Conservation (phyloP, 2,888 invertebrate species). For the Fissipunctia ypsillon region DNA sequence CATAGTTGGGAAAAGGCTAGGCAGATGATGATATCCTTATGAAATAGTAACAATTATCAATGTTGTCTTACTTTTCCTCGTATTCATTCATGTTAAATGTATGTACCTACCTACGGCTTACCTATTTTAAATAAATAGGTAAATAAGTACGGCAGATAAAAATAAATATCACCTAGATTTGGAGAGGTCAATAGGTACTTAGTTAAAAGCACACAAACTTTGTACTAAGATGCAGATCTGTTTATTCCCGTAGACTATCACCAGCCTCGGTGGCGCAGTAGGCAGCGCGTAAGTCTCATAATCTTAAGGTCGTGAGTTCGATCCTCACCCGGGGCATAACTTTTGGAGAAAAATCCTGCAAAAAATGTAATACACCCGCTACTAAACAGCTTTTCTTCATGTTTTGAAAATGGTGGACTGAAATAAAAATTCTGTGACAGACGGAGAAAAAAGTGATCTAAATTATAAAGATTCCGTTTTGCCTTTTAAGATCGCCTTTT, state of each 20-base stretch:
- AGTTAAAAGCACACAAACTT: not conserved
- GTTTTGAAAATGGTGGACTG: not conserved
- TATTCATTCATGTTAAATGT: too few relatives aligned
- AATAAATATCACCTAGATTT: not conserved
- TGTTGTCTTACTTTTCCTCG: too few relatives aligned
- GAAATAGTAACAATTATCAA: too few relatives aligned
- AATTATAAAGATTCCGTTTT: too few relatives aligned
- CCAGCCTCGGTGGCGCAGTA: constrained; percentile 93
- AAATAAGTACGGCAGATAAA: too few relatives aligned
- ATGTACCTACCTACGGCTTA: too few relatives aligned
- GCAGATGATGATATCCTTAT: too few relatives aligned
- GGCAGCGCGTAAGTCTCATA: constrained; percentile 97
- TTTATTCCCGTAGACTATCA: not conserved
- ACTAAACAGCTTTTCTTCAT: not conserved
- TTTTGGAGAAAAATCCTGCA: not conserved
- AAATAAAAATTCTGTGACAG: too few relatives aligned
- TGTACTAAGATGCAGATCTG: not conserved
- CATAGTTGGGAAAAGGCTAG: too few relatives aligned
- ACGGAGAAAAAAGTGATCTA: too few relatives aligned
- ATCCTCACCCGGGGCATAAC: constrained; percentile 58
- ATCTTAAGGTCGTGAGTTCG: constrained; percentile 94
- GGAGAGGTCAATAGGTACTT: not conserved
- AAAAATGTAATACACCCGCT: not conserved
- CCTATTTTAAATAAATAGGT: too few relatives aligned
- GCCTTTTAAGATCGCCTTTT: too few relatives aligned